Evolutionary conservation across 92 coral and sea anemone genomes (phyloP).

Genomic region (Parazoanthus atlanticus): DNA sequence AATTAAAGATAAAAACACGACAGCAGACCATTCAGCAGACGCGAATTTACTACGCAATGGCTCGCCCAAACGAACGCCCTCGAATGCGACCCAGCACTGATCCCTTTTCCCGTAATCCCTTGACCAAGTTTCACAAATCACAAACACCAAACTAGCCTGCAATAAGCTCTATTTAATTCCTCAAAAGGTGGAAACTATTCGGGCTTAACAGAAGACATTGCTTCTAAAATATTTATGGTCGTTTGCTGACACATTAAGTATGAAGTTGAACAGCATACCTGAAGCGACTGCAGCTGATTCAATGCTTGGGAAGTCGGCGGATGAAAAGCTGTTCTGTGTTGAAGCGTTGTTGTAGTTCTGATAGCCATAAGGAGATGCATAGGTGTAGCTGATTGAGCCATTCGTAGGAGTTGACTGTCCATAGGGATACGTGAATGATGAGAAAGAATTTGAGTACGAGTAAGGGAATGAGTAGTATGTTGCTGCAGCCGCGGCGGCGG

Average conservation of each 20-base stretch:
- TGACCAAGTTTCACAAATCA: constrained; percentile 4
- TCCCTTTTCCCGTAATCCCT: neutral
- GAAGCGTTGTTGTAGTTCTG: constrained; percentile 71
- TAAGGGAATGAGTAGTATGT: constrained; percentile 89
- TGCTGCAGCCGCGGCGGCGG: constrained; percentile 58
- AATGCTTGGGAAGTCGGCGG: constrained; percentile 48
- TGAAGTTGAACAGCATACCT: constrained; percentile 72
- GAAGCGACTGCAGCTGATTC: constrained; percentile 58
- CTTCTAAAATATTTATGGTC: constrained; percentile 74
- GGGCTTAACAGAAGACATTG: constrained; percentile 54
- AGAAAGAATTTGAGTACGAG: constrained; percentile 80
- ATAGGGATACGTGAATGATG: constrained; percentile 78
- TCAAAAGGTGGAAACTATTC: constrained; percentile 46
- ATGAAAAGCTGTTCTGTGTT: constrained; percentile 63
- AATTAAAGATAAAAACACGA: constrained; percentile 73
- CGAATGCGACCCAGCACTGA: neutral
- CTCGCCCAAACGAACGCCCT: constrained; percentile 48
- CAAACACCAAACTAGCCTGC: constrained; percentile 6
- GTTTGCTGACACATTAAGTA: constrained; percentile 69
- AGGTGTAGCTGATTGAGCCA: constrained; percentile 77
- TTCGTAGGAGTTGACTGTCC: constrained; percentile 69
- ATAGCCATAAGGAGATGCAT: constrained; percentile 83
- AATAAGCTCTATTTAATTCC: constrained; percentile 17
- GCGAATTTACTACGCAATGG: constrained; percentile 56
- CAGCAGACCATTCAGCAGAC: constrained; percentile 73